Percentiles rank a stretch among this genome's conserved stretches.
Evolutionary conservation across 2,113 vertebrate genomes (phyloP).

Genomic region (Lagenorhynchus albirostris): DNA sequence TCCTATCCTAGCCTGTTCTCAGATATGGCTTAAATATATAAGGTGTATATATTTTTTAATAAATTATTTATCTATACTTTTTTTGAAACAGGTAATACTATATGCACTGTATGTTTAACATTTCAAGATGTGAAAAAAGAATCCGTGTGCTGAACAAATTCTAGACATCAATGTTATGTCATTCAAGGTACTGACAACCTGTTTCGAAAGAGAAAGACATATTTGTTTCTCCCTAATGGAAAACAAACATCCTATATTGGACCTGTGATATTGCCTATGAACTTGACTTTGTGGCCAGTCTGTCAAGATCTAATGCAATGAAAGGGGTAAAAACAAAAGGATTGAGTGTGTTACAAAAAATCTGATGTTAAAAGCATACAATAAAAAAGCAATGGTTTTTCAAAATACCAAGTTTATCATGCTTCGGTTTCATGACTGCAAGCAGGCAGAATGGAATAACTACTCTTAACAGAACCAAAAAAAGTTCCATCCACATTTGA

Average conservation of each 20-base stretch:
- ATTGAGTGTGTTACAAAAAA: not conserved
- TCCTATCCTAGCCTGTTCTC: slow-evolving; percentile 11
- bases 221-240: not conserved
- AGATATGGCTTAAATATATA: slow-evolving; percentile 34
- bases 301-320: not conserved
- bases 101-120: slow-evolving; percentile 49
- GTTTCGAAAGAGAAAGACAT: not conserved
- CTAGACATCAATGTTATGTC: not conserved
- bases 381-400: slow-evolving; percentile 58
- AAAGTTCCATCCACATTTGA: not conserved
- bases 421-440: not conserved
- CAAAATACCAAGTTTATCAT: slow-evolving; percentile 14
- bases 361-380: slow-evolving; percentile 34
- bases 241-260: not conserved
- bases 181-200: not conserved
- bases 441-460: not conserved
- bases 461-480: not conserved
- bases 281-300: slow-evolving; percentile 27
- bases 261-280: not conserved
- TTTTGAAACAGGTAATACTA: slow-evolving; percentile 55
- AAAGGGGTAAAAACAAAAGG: not conserved
- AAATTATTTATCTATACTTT: slow-evolving; percentile 77
- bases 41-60: slow-evolving; percentile 74
- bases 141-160: slow-evolving; percentile 6
- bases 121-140: slow-evolving; percentile 46